Evolutionary conservation across 2,797 vertebrate genomes (phyloP).

Genomic region (Spondyliosoma cantharus): DNA sequence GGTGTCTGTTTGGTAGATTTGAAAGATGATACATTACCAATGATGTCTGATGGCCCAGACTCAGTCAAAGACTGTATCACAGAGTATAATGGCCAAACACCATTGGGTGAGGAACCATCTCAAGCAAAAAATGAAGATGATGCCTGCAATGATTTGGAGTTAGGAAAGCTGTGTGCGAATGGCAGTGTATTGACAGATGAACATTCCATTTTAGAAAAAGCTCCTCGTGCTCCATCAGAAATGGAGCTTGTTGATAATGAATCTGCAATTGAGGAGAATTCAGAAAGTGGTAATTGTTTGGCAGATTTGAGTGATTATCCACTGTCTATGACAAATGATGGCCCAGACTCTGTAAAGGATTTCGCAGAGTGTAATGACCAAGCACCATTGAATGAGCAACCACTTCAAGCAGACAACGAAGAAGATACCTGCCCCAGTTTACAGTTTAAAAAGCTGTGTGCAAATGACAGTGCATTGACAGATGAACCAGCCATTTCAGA

Average conservation of each 20-base stretch:
- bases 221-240: conserved; percentile 7
- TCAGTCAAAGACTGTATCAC: conserved; percentile 11
- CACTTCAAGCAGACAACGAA: conserved; percentile 13
- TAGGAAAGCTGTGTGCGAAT: conserved; percentile 17
- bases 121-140: conserved; percentile 21
- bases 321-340: conserved; percentile 7
- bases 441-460: conserved; percentile 1
- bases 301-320: neutral
- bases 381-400: conserved; percentile 35
- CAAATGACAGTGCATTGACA: conserved; percentile 9
- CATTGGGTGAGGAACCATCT: conserved; percentile 34
- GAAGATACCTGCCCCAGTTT: conserved; percentile 20
- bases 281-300: conserved; percentile 8
- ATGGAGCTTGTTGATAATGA: neutral
- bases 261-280: conserved; percentile 9
- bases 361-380: conserved; percentile 22
- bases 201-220: conserved; percentile 32
- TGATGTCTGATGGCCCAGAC: conserved; percentile 4
- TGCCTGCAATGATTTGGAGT: conserved; percentile 5
- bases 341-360: conserved; percentile 7
- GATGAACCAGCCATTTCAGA: conserved; percentile 30
- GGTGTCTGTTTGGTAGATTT: neutral
- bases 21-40: neutral
- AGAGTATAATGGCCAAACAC: conserved; percentile 28
- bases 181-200: conserved; percentile 5